A percentile compares a stretch with the other conserved stretches of the same genome.
These are phyloP conservation scores for Parazoanthus darwini DNA, from an alignment of 92 coral and sea anemone genomes.

Conservation along the genomic window DNA sequence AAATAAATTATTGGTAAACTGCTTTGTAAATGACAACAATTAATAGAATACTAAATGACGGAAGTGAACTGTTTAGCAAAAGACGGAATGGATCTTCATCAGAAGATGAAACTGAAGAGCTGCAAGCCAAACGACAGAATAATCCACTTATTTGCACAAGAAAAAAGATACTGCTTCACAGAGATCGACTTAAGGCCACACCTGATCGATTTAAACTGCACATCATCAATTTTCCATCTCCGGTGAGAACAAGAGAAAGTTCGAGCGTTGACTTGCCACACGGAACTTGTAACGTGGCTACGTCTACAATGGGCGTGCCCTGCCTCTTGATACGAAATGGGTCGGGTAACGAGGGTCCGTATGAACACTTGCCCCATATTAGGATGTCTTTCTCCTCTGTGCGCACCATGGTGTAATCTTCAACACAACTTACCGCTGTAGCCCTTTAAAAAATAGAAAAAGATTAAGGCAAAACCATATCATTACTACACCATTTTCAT, in stretches of 20 bases:
- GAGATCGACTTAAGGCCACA: slow-evolving; percentile 30
- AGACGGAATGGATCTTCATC: no score
- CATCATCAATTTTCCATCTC: slow-evolving; percentile 44
- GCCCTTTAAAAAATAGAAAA: slow-evolving; percentile 42
- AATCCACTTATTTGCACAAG: no score
- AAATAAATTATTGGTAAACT: no score
- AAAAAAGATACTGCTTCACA: no score
- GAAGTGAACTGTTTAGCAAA: no score
- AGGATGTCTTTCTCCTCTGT: slow-evolving; percentile 50
- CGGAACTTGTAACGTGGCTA: slow-evolving; percentile 49
- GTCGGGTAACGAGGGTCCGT: slow-evolving; percentile 50
- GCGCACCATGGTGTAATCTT: slow-evolving; percentile 63
- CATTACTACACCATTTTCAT: no score
- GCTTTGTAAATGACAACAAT: no score
- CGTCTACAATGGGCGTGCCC: slow-evolving; percentile 46
- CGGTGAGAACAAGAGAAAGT: slow-evolving; percentile 53
- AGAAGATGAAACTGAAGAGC: no score
- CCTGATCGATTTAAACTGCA: slow-evolving; percentile 50
- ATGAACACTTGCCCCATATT: slow-evolving; percentile 68
- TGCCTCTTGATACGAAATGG: slow-evolving; percentile 48
- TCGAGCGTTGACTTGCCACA: slow-evolving; percentile 33
- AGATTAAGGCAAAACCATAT: not conserved
- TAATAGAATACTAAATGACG: no score
- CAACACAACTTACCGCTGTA: slow-evolving; percentile 50
- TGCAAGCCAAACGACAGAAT: no score